Conservation (phyloP, 2,113 vertebrate genomes). For the Hepsetus odoe region DNA sequence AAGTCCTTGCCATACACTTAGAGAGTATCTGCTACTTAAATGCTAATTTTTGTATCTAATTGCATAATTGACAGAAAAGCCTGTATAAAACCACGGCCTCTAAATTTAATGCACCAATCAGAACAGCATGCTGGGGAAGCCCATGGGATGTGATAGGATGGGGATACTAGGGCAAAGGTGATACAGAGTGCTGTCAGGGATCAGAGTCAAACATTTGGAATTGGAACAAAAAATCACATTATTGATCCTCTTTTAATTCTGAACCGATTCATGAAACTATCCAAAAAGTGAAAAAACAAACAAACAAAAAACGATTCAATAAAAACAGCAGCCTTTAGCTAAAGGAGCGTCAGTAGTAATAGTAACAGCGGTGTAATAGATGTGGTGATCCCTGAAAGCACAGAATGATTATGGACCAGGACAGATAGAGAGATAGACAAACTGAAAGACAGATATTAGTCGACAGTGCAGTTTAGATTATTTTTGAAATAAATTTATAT, state of each 20-base stretch:
- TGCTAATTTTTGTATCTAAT: background rate
- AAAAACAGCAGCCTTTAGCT: background rate
- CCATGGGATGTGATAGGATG: conserved; percentile 48
- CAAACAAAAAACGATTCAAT: background rate
- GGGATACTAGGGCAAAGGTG: conserved; percentile 24
- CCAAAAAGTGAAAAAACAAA: background rate
- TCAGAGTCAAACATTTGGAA: conserved; percentile 11
- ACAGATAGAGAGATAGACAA: conserved; percentile 32
- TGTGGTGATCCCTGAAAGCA: conserved; percentile 66
- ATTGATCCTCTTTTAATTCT: background rate
- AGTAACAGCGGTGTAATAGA: background rate
- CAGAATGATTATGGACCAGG: conserved; percentile 44
- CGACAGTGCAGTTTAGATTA: conserved; percentile 60
- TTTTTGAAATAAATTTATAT: too few relatives aligned
- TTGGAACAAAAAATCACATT: background rate
- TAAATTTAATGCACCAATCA: conserved; percentile 17
- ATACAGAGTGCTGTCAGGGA: conserved; percentile 61
- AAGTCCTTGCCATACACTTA: too few relatives aligned
- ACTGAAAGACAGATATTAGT: conserved; percentile 32
- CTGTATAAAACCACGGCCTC: background rate
- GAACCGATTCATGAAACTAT: background rate
- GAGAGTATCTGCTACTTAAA: too few relatives aligned
- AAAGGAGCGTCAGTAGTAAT: conserved; percentile 18
- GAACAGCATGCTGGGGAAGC: conserved; percentile 50
- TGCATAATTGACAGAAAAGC: background rate